Evolutionary conservation across 2,888 invertebrate species (phyloP), one percentile per base, ranked within the genome.

Genomic region (Cinara cedri): DNA sequence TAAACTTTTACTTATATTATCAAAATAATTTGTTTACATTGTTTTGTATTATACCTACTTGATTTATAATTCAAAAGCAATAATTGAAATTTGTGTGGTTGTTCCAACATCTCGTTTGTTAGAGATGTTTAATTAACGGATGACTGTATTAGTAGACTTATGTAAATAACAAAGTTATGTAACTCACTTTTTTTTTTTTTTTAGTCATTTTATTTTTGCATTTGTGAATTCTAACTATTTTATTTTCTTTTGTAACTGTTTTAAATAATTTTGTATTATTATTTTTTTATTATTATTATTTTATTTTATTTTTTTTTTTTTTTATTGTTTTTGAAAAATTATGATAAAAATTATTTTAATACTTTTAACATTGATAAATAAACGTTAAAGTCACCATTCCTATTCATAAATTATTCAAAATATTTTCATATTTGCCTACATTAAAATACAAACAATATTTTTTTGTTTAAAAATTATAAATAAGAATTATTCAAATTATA

Each of bases 201-300:
- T 78, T 78, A 78, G 78, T 78, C 78, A 78, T 78, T 78, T 78
- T 78, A 78, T 78, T 78, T 78, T 78, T 78, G 78, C 70, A 78
- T 78, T 78, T 78, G 70, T 78, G 60, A 78, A 75, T 70, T 78
- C 34, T 78, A 78, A 78, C 78, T 70, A 70, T 78, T 78, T 76
- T 76, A 19, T 71, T 68, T 78, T 78, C 60, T 78, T 78, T 70
- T 62, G 9, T 70, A 60, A 78, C 70, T 78, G 76, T 78, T 78
- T 78, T 78, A 11, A 51, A 78, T 60, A 16, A 78, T 70, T 78
- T 68, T 68, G 63, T 72, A 24, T 65, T 75, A 51, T 74, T 63
- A 51, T 60, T 72, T 62, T 60, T 46, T 62, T 74, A 42, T 65
- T 76, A 46, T 68, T 74, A 63, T 74, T 74, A 42, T 70, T 44